phyloP scores from a whole-genome alignment of 2,797 vertebrate genomes.

The Parauchenoglanis ngamensis region DNA sequence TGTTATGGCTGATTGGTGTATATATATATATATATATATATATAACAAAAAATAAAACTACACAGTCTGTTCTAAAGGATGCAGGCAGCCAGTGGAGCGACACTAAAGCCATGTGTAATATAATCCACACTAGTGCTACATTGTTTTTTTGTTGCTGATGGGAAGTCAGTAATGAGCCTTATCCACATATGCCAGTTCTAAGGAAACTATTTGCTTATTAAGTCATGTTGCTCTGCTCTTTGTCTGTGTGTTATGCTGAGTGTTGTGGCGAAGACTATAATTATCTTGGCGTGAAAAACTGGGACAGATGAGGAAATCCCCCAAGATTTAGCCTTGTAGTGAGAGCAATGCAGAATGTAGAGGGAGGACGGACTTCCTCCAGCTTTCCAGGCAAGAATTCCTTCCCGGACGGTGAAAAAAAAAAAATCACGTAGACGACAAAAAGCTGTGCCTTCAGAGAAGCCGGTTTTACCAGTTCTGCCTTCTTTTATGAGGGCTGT shows the following conservation, averaged over 20 bases:
- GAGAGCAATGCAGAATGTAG: not conserved
- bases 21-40: no score
- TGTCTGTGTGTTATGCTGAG: not conserved
- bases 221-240: not conserved
- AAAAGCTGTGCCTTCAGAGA: not conserved
- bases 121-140: not conserved
- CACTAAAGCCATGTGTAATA: not conserved
- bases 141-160: not conserved
- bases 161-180: not conserved
- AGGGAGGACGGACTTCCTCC: slow-evolving; percentile 45
- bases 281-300: not conserved
- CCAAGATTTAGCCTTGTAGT: slow-evolving; percentile 28
- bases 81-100: not conserved
- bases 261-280: not conserved
- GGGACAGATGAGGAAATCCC: slow-evolving; percentile 35
- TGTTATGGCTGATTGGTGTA: no score
- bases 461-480: not conserved
- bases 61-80: not conserved
- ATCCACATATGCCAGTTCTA: not conserved
- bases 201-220: not conserved
- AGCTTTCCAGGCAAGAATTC: slow-evolving; percentile 43
- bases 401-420: slow-evolving; percentile 15
- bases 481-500: no score
- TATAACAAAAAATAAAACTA: no score
- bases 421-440: not conserved